Base-by-base conservation (phyloP, 30 jellyfish, hydroid and myxozoan genomes). In the Hydractinia echinata region DNA sequence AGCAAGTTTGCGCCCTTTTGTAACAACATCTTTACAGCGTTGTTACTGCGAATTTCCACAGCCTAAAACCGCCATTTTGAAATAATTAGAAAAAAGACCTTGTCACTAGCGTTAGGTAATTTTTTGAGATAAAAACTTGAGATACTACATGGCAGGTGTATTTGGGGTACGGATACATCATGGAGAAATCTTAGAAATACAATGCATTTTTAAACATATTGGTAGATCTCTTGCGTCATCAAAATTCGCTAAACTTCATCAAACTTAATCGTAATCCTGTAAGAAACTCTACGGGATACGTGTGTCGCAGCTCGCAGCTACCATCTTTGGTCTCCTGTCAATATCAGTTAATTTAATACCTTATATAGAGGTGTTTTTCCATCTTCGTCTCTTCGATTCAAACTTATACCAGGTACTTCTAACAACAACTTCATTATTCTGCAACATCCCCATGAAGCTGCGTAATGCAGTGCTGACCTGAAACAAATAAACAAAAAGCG, bases 401-500 rank as follows among this genome's bases (percentile, higher is more conserved):
- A 50, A 30, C 51, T 20, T 19, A 71, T 71, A 20, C 81, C 81
- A n/a, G 81, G 81, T 11, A 71, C 81, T n/a, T 71, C 61, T 48
- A 71, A 52, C 58, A 71, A 71, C 66, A 71, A 3, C 51, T 71
- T 71, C 81, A 71, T 20, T 8, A 60, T 71, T 5, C 81, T 30
- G 9, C 39, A 20, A 52, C 81, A 71, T 71, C 81, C 81, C 81
- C 81, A 71, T 14, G 81, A 71, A 7, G 81, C 55, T 19, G 81
- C 81, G 18, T 19, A 20, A 50, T 71, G 81, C n/a, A 71, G 53
- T 5, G 81, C 81, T 14, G 81, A 19, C 21, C 78, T 67, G 21
- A 1, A 67, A 21, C 21, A 13, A 16, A 16, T 58, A 13, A 58
- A 58, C 15, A 58, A 58, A 11, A 58, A 58, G 19, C 18, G 19